These are phyloP conservation scores for Drosophila prostipennis DNA, from an alignment of 2,888 invertebrate genomes.

Conservation along the genomic window DNA sequence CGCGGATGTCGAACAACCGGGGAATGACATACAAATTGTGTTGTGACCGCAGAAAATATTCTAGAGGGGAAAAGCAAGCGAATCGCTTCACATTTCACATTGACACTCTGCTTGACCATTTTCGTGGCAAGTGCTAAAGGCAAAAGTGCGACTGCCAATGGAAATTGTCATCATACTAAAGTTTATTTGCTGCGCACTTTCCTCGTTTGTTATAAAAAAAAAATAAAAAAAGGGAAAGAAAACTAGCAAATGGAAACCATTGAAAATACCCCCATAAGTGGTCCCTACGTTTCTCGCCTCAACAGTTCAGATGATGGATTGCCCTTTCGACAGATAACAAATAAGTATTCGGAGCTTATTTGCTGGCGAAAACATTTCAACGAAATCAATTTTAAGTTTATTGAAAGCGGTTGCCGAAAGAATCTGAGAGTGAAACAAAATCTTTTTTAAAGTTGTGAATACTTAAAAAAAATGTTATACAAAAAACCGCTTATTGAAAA, in stretches of 20 bases:
- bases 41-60: constrained; percentile 31
- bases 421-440: neutral
- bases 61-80: constrained; percentile 1
- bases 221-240: constrained; percentile 8
- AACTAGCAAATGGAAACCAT: constrained; percentile 15
- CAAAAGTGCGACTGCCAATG: constrained; percentile 43
- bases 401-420: neutral
- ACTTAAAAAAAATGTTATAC: too few relatives aligned
- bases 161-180: constrained; percentile 54
- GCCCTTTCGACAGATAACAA: constrained; percentile 20
- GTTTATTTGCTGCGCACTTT: constrained; percentile 51
- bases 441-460: too few relatives aligned
- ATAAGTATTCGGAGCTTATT: constrained; percentile 18
- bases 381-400: constrained; percentile 18
- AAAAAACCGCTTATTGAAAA: too few relatives aligned
- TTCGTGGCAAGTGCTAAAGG: constrained; percentile 30
- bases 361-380: constrained; percentile 15
- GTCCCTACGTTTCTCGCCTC: constrained; percentile 14
- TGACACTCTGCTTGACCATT: constrained; percentile 45
- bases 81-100: constrained; percentile 18
- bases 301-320: constrained; percentile 32
- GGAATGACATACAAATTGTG: constrained; percentile 53
- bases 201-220: constrained; percentile 16
- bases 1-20: constrained; percentile 25
- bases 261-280: constrained; percentile 13